phyloP scores from a whole-genome alignment of 2,888 invertebrate genomes.

The Pammene aurita region DNA sequence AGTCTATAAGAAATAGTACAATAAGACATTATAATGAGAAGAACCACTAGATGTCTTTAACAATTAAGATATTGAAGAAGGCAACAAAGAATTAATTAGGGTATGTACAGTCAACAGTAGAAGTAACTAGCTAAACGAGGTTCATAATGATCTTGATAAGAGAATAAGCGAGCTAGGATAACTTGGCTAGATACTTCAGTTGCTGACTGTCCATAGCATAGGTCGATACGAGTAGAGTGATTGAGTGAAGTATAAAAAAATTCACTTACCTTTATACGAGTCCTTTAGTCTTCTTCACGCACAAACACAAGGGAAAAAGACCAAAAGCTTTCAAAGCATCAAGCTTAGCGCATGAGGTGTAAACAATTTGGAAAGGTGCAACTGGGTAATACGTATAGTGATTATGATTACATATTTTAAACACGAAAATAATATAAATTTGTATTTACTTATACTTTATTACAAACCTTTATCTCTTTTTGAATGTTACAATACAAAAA shows the following conservation, averaged over 20 bases:
- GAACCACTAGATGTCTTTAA: constrained; percentile 6
- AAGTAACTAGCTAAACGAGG: no score
- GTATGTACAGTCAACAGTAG: no score
- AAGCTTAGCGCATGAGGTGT: constrained; percentile 27
- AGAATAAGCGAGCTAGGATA: no score
- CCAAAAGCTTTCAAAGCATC: constrained; percentile 33
- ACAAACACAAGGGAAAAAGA: constrained; percentile 7
- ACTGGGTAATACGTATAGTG: constrained; percentile 45
- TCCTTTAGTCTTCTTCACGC: background rate
- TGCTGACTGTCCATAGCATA: no score
- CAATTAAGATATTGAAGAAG: constrained; percentile 19
- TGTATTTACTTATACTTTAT: constrained; percentile 70
- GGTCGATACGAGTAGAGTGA: no score
- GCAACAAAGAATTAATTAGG: constrained; percentile 5
- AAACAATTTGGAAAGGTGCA: constrained; percentile 30
- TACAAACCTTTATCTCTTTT: constrained; percentile 64
- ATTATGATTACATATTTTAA: constrained; percentile 48
- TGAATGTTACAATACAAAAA: constrained; percentile 63
- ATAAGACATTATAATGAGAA: constrained; percentile 28
- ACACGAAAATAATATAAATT: constrained; percentile 51
- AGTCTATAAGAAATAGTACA: constrained; percentile 42
- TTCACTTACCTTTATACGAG: constrained; percentile 31
- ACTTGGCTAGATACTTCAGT: no score
- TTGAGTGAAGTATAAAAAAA: background rate
- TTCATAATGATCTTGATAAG: no score